Evolutionary conservation across 1,140 invertebrate genomes (phyloP).

Genomic region (Nasonia giraulti): DNA sequence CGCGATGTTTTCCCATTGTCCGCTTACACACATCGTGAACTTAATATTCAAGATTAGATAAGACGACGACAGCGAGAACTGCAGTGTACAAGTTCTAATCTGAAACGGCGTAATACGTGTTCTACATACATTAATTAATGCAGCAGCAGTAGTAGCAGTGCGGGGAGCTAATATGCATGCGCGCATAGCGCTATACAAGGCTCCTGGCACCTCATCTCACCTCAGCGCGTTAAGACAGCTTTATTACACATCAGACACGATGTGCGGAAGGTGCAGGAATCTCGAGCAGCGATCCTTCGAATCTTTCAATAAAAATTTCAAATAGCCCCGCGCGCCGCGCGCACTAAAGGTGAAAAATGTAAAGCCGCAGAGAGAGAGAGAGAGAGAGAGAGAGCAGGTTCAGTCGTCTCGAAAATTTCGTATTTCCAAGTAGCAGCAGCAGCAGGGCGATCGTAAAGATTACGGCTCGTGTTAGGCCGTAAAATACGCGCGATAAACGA

Average conservation of each 20-base stretch:
- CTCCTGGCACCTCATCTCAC: background rate
- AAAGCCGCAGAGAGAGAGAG: background rate
- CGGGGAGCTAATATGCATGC: background rate
- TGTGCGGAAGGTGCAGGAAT: background rate
- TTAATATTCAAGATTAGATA: conserved; percentile 52
- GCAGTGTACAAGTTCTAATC: conserved; percentile 46
- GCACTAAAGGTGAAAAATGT: conserved; percentile 36
- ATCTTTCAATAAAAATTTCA: conserved; percentile 44
- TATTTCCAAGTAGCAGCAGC: background rate
- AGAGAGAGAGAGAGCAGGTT: background rate
- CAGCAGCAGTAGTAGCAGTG: background rate
- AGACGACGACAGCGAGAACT: background rate
- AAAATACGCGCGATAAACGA: conserved; percentile 46
- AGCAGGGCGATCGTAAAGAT: conserved; percentile 45
- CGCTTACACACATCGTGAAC: conserved; percentile 15
- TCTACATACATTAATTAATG: conserved; percentile 49
- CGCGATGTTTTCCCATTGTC: background rate
- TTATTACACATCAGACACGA: background rate
- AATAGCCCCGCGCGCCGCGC: background rate
- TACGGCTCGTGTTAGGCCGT: conserved; percentile 36
- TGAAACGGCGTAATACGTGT: conserved; percentile 44
- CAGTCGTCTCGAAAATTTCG: conserved; percentile 29
- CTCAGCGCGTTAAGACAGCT: conserved; percentile 10
- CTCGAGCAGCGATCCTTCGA: background rate
- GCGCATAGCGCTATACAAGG: background rate